Evolutionary conservation across 2,113 vertebrate genomes (phyloP).

Genomic region (Capreolus pygargus): DNA sequence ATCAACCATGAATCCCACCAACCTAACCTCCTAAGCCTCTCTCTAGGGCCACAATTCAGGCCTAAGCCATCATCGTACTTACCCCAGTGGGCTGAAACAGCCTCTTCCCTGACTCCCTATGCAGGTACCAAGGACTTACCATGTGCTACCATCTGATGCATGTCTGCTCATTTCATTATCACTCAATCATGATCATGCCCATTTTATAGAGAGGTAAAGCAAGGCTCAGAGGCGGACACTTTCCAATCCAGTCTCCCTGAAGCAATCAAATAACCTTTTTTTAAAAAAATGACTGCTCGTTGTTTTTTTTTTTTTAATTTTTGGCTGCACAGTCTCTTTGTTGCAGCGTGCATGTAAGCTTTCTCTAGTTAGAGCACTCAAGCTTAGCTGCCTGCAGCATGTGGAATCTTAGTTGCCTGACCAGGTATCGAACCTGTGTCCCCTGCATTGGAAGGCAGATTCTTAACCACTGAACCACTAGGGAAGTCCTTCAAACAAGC

Average conservation of each 20-base stretch:
- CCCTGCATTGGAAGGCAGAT: neutral
- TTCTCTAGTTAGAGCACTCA: neutral
- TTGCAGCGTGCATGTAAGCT: fast-evolving
- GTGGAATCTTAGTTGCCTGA: neutral
- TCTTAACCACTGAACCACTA: neutral
- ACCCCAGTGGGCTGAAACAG: neutral
- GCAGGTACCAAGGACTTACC: neutral
- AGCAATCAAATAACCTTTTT: neutral
- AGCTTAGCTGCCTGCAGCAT: neutral
- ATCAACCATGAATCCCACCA: neutral
- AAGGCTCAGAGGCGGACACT: neutral
- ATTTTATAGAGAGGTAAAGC: neutral
- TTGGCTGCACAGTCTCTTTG: neutral
- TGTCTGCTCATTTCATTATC: neutral
- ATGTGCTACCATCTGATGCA: neutral
- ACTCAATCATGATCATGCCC: neutral
- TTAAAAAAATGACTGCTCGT: neutral
- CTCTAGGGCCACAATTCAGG: neutral
- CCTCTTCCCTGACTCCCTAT: neutral
- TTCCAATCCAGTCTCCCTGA: neutral
- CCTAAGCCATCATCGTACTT: fast-evolving
- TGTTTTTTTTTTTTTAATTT: neutral
- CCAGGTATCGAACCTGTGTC: neutral
- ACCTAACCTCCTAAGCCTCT: neutral
- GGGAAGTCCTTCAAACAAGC: neutral